phyloP scores from a whole-genome alignment of 2,113 vertebrate species.

The Protomyctophum bolini region DNA sequence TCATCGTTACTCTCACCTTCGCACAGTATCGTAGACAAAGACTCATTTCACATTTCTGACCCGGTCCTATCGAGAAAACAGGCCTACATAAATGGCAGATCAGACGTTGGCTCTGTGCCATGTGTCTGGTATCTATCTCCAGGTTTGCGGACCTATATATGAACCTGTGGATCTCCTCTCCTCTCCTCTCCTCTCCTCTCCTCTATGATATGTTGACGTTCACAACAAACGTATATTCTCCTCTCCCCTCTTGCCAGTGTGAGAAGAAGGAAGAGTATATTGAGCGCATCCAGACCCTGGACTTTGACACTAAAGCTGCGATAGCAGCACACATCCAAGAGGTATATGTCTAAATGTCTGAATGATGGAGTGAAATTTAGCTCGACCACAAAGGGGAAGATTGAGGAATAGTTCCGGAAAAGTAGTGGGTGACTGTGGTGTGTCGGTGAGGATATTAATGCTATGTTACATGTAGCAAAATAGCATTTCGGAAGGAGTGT shows the following conservation, averaged over 20 bases:
- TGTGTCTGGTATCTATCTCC: background rate
- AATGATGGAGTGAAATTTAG: too few relatives aligned
- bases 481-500: too few relatives aligned
- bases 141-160: slow-evolving; percentile 20
- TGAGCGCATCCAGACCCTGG: slow-evolving; percentile 93
- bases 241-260: slow-evolving; percentile 81
- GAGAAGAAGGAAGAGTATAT: slow-evolving; percentile 98
- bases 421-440: too few relatives aligned
- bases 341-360: slow-evolving; percentile 83
- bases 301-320: slow-evolving; percentile 95
- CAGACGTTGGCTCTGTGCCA: background rate
- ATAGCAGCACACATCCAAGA: slow-evolving; percentile 98
- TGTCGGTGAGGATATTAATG: too few relatives aligned
- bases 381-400: too few relatives aligned
- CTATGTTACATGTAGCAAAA: too few relatives aligned
- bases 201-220: too few relatives aligned
- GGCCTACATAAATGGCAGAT: background rate
- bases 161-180: background rate
- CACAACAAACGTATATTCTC: background rate
- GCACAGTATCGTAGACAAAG: too few relatives aligned
- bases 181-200: background rate
- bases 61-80: background rate
- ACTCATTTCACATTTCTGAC: background rate
- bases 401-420: too few relatives aligned
- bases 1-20: background rate